Evolutionary conservation across 2,797 vertebrate genomes (phyloP).

Genomic region (Serranus cabrilla): DNA sequence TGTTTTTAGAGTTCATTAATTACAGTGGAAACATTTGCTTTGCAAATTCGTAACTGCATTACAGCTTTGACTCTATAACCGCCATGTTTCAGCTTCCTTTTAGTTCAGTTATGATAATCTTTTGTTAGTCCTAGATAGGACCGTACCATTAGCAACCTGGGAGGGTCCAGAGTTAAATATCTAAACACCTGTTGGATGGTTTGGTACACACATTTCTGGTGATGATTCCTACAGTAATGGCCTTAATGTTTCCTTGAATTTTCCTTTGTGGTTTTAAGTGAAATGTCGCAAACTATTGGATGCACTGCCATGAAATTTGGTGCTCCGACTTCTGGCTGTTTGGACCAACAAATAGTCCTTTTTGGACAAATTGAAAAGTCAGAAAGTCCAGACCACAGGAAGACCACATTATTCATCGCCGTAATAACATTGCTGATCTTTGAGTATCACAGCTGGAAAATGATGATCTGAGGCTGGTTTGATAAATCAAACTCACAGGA

Average conservation of each 20-base stretch:
- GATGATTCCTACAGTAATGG: not conserved
- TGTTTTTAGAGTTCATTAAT: constrained; percentile 32
- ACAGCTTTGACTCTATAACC: constrained; percentile 9
- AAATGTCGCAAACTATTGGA: too few relatives aligned
- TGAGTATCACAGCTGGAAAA: constrained; percentile 53
- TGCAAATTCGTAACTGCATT: constrained; percentile 27
- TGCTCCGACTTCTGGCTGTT: too few relatives aligned
- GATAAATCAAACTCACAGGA: constrained; percentile 48
- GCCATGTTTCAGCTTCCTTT: constrained; percentile 6
- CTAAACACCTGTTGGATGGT: not conserved
- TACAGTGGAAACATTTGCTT: constrained; percentile 45
- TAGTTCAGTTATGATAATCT: not conserved
- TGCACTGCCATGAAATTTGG: not conserved
- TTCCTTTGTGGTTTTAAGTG: not conserved
- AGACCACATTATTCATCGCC: constrained; percentile 43
- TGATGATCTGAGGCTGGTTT: constrained; percentile 41
- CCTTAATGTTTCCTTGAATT: not conserved
- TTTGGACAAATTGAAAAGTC: too few relatives aligned
- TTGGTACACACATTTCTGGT: not conserved
- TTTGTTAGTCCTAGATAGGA: constrained; percentile 10
- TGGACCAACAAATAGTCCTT: too few relatives aligned
- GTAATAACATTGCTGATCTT: constrained; percentile 37
- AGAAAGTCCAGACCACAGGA: too few relatives aligned
- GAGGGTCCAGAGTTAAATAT: not conserved
- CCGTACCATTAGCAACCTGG: too few relatives aligned